Conservation (phyloP, 2,113 vertebrate species). For the Hylia prasina region DNA sequence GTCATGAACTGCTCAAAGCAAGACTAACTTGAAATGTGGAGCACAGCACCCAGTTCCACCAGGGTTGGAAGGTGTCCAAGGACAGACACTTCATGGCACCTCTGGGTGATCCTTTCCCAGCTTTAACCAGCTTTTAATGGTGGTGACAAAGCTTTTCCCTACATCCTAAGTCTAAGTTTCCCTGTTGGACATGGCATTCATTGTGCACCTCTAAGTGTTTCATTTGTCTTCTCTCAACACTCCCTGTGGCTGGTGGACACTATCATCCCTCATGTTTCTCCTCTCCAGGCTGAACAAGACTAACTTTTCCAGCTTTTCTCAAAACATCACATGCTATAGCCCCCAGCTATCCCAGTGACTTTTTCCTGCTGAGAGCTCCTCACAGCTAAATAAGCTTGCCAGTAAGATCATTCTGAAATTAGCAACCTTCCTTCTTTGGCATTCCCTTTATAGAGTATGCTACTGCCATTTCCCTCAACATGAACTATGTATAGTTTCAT, state of each 20-base stretch:
- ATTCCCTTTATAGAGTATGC: background rate
- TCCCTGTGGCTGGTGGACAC: background rate
- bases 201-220: background rate
- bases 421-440: background rate
- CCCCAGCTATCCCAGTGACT: background rate
- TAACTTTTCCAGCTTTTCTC: background rate
- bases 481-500: background rate
- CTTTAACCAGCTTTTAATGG: background rate
- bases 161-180: background rate
- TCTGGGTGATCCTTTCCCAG: background rate
- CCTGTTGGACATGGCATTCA: rapidly evolving
- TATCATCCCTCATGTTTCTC: rapidly evolving
- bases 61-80: background rate
- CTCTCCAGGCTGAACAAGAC: background rate
- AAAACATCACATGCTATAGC: background rate
- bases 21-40: background rate
- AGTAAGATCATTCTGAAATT: background rate
- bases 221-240: background rate
- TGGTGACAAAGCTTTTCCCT: background rate
- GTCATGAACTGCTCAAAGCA: background rate
- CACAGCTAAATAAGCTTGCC: background rate
- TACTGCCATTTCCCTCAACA: background rate
- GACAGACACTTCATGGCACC: background rate
- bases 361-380: background rate
- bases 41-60: background rate